Evolutionary conservation across 2,888 invertebrate species (phyloP), one percentile per base, ranked within the genome.

Genomic region (Nemotelus pantherinus): DNA sequence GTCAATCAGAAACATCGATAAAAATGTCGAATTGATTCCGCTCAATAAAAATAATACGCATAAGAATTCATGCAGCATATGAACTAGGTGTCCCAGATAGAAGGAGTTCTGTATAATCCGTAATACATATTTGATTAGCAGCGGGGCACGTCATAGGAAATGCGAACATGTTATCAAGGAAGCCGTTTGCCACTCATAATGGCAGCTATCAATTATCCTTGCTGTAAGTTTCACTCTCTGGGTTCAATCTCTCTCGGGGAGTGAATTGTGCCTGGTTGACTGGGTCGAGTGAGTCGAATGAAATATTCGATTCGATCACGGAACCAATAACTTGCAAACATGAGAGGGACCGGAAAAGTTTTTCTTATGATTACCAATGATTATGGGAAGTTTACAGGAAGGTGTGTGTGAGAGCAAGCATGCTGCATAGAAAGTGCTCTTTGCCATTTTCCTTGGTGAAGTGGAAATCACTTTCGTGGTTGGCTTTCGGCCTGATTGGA

Each of bases 101-200:
- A 70, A 39, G 55, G 41, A 70, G 70, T 70, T 55, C 5, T 43
- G 2, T 39, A 25, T 48, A 74, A 60, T 50, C 60, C 48, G 41
- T 74, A 74, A 74, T 74, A 60, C 50, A 74, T 50, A 74, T 74
- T 74, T 74, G 74, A 74, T 74, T 74, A 74, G 74, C 60, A 48
- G 48, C 5, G 39, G 63, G 60, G 60, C 60, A 63, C 60, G 63
- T 74, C 60, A 48, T 60, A 74, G 48, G 48, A 60, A 60, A 48
- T 63, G 50, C 41, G 50, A 63, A 74, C 74, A 74, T 74, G 74
- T 74, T 48, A 74, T 74, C 74, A 74, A 74, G 74, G 63, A 74
- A 74, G 55, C 41, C 74, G 60, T 60, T 74, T 74, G 63, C 50
- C 50, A 63, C 74, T 60, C 63, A 48, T 63, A 74, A 63, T 45